Conservation (phyloP, 2,113 vertebrate species). For the Nyctereutes procyonoides region DNA sequence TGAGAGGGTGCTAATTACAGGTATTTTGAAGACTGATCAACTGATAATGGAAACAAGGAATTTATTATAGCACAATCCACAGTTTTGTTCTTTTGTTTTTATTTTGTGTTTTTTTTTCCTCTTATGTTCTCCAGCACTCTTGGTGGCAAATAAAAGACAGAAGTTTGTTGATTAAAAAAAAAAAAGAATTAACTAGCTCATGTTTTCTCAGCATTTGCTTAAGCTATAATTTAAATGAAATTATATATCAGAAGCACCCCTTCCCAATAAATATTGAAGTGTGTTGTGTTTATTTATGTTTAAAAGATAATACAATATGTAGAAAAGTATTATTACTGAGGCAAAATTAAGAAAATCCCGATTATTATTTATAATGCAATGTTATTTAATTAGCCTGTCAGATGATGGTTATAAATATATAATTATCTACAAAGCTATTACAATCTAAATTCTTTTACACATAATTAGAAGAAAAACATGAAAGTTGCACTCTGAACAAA, state of each 20-base stretch:
- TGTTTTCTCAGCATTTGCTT: background rate
- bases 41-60: background rate
- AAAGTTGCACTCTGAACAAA: background rate
- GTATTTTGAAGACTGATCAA: background rate
- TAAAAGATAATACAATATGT: background rate
- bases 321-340: background rate
- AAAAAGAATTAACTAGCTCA: background rate
- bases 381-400: background rate
- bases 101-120: background rate
- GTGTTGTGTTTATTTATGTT: background rate
- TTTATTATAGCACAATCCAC: background rate
- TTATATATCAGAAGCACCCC: background rate
- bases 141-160: background rate
- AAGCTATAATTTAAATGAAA: background rate
- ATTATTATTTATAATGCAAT: background rate
- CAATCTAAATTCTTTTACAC: background rate
- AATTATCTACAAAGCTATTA: background rate
- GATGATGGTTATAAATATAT: background rate
- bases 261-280: background rate
- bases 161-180: background rate
- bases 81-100: background rate
- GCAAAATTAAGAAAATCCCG: background rate
- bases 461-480: background rate
- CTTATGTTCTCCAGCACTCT: background rate
- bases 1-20: background rate